Conservation (phyloP, 2,888 invertebrate genomes). For the Amphimallon solstitiale region DNA sequence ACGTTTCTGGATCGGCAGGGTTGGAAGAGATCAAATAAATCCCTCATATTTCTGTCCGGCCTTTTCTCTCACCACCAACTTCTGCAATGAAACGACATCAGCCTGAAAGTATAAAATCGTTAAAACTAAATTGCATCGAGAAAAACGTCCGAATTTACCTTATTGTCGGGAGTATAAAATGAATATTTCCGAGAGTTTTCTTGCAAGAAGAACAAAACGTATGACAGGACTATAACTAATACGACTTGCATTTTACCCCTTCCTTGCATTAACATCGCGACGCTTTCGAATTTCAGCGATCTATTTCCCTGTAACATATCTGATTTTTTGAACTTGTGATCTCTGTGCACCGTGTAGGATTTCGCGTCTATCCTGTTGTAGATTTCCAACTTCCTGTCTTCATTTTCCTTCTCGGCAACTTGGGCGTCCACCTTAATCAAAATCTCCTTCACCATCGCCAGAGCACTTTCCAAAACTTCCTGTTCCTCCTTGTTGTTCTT, state of each 20-base stretch:
- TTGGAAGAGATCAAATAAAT: too few species aligned
- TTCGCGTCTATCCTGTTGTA: slow-evolving; percentile 93
- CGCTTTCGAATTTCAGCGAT: slow-evolving; percentile 87
- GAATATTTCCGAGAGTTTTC: slow-evolving; percentile 93
- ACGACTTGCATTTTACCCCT: slow-evolving; percentile 90
- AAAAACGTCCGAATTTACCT: slow-evolving; percentile 66
- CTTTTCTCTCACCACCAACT: slow-evolving; percentile 91
- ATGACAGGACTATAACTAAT: slow-evolving; percentile 88
- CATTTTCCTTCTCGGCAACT: slow-evolving; percentile 91
- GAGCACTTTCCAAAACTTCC: slow-evolving; percentile 80
- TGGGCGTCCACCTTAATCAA: slow-evolving; percentile 91
- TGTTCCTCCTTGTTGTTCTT: slow-evolving; percentile 83
- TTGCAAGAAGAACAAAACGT: too few species aligned
- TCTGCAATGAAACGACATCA: slow-evolving; percentile 91
- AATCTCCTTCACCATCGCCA: slow-evolving; percentile 86
- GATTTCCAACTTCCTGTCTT: slow-evolving; percentile 90
- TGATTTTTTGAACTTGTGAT: slow-evolving; percentile 93
- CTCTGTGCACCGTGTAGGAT: slow-evolving; percentile 85
- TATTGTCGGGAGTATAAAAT: slow-evolving; percentile 93
- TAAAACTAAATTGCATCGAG: too few species aligned
- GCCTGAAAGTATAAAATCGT: too few species aligned
- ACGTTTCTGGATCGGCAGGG: too few species aligned
- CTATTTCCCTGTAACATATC: too few species aligned
- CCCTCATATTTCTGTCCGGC: slow-evolving; percentile 90
- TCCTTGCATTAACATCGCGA: slow-evolving; percentile 89